phyloP scores from a whole-genome alignment of 2,888 invertebrate species.

The Cinara cedri region DNA sequence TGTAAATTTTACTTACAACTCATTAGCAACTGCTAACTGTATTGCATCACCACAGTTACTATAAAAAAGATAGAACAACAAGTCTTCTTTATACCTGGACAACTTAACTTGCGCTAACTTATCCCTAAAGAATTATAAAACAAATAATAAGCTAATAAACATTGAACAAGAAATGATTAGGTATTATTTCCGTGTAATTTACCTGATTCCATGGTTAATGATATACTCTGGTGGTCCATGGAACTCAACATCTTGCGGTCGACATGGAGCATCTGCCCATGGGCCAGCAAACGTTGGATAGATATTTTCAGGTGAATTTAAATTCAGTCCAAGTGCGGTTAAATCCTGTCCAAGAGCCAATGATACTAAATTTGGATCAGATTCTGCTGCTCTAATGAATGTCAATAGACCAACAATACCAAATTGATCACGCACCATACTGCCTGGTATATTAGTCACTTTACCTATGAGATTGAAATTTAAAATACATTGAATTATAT shows the following conservation, averaged over 20 bases:
- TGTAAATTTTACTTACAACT: slow-evolving; percentile 76
- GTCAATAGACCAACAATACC: slow-evolving; percentile 98
- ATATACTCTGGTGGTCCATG: slow-evolving; percentile 98
- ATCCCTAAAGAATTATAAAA: slow-evolving; percentile 69
- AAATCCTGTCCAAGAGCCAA: slow-evolving; percentile 97
- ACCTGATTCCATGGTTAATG: slow-evolving; percentile 92
- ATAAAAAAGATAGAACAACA: slow-evolving; percentile 99
- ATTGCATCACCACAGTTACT: slow-evolving; percentile 98
- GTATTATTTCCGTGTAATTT: slow-evolving; percentile 56
- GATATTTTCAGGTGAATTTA: slow-evolving; percentile 96
- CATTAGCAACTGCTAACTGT: slow-evolving; percentile 95
- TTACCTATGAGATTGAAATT: slow-evolving; percentile 70
- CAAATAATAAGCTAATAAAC: slow-evolving; percentile 5
- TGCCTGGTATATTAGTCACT: slow-evolving; percentile 97
- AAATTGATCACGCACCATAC: slow-evolving; percentile 99
- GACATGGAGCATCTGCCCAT: slow-evolving; percentile 96
- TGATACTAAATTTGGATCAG: slow-evolving; percentile 94
- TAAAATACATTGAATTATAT: too few species aligned
- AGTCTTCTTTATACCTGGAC: slow-evolving; percentile 97
- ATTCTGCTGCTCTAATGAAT: slow-evolving; percentile 96
- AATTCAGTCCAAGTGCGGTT: slow-evolving; percentile 95
- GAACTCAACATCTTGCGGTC: slow-evolving; percentile 98
- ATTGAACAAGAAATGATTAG: background rate
- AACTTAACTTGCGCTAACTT: slow-evolving; percentile 94
- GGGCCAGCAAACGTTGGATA: slow-evolving; percentile 99